Base-by-base conservation (phyloP, 2,888 invertebrate genomes). In the Eumacrocentrus americanus region DNA sequence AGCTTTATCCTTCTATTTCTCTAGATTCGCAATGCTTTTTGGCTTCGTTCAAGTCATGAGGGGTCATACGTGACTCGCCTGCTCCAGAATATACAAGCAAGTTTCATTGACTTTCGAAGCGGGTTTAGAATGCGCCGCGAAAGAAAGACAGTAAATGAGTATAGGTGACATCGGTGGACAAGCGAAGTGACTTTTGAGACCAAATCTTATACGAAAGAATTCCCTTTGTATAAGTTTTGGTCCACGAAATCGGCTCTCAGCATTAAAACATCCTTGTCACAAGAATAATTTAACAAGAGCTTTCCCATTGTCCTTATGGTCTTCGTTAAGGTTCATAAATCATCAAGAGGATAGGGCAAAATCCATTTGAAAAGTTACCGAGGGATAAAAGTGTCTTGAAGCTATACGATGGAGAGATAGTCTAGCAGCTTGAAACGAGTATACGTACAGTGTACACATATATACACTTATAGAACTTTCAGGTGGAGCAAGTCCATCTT, bases 331-430 rank as follows among this genome's bases (percentile, higher is more conserved):
- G 48, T 38, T 34, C 34, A 64, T 59, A 55, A 63, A 60, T 65
- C 58, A 60, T 16, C n/a, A 5, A 25, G 22, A n/a, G 34, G 25
- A 23, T 12, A 29, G 29, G 47, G 35, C 34, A 50, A 58, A 16
- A 44, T 55, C 58, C 40, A 64, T 61, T 61, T 56, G 61, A 61
- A 61, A 64, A 64, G 61, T 61, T 56, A 46, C 47, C 38, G 56
- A 48, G 25, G 11, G 35, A 50, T 50, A 18, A 34, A 29, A 18
- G 16, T 22, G 16, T 29, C 14, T 22, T 22, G 6, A 55, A 60
- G 55, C n/a, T n/a, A n/a, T n/a, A 48, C 29, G 29, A 23, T 1
- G n/a, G 1, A 16, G 18, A 2, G 38, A 23, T n/a, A 20, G 23
- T 37, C n/a, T n/a, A n/a, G n/a, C n/a, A n/a, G n/a, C n/a, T n/a